Percentiles rank a stretch among this genome's conserved stretches.
These are phyloP conservation scores for Macrosteles quadrilineatus DNA, from an alignment of 1,140 invertebrate species.

Conservation along the genomic window DNA sequence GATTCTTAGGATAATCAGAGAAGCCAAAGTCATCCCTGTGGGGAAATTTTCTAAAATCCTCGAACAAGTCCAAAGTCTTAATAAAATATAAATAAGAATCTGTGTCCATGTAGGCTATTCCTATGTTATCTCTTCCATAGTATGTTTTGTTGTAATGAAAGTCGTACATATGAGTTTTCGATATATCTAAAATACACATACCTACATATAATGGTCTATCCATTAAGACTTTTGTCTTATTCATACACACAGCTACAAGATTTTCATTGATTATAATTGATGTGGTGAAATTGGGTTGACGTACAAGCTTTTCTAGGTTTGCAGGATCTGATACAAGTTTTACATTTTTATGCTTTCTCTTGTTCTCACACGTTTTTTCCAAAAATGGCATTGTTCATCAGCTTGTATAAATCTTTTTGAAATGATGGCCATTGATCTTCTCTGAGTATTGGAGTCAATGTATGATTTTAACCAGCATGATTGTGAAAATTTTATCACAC, in stretches of 20 bases:
- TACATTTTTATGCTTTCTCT: constrained; percentile 42
- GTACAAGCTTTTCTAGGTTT: constrained; percentile 37
- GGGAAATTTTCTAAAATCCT: constrained; percentile 29
- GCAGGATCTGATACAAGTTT: constrained; percentile 43
- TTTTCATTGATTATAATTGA: constrained; percentile 34
- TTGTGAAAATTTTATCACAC: constrained; percentile 47
- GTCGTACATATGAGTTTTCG: constrained; percentile 37
- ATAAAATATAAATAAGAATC: constrained; percentile 49
- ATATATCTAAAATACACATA: constrained; percentile 31
- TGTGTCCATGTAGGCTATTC: constrained; percentile 50
- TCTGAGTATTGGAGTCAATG: constrained; percentile 46
- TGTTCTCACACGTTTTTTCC: constrained; percentile 48
- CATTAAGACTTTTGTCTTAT: constrained; percentile 22
- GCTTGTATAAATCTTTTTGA: constrained; percentile 48
- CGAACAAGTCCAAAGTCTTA: constrained; percentile 35
- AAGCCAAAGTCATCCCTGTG: constrained; percentile 35
- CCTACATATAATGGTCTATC: constrained; percentile 35
- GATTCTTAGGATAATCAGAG: constrained; percentile 36
- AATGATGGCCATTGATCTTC: constrained; percentile 45
- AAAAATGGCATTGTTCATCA: constrained; percentile 49
- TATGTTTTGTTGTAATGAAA: constrained; percentile 36
- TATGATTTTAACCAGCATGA: constrained; percentile 46
- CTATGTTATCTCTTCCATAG: constrained; percentile 25
- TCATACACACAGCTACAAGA: constrained; percentile 26
- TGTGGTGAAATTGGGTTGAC: constrained; percentile 33